These are phyloP conservation scores for Phorcus lineatus DNA, from an alignment of 2,888 invertebrate genomes.

Conservation along the genomic window DNA sequence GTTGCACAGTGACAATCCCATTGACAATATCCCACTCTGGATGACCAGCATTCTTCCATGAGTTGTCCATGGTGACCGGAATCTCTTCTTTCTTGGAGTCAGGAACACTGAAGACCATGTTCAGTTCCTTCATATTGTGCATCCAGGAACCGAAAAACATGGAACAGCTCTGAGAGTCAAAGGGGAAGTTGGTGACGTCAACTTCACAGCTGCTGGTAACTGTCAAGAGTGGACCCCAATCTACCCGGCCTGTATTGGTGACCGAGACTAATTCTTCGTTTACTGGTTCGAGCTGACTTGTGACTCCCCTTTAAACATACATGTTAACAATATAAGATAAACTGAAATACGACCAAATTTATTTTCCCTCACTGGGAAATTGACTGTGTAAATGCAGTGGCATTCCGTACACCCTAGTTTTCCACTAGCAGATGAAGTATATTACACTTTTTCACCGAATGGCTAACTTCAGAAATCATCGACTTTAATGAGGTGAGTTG, in stretches of 20 bases:
- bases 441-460: no score
- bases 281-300: not conserved
- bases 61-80: slow-evolving; percentile 31
- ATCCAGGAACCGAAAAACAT: slow-evolving; percentile 81
- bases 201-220: slow-evolving; percentile 79
- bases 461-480: no score
- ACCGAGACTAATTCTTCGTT: not conserved
- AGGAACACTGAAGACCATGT: not conserved
- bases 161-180: slow-evolving; percentile 92
- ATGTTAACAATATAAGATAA: no score
- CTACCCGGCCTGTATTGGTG: not conserved
- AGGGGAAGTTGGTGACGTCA: slow-evolving; percentile 95
- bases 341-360: no score
- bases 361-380: no score
- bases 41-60: slow-evolving; percentile 32
- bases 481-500: no score
- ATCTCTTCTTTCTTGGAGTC: slow-evolving; percentile 32
- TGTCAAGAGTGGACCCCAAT: slow-evolving; percentile 79
- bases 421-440: no score
- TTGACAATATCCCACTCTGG: slow-evolving; percentile 37
- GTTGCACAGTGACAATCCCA: not conserved
- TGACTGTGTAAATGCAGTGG: no score
- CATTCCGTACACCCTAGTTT: no score
- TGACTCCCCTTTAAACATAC: not conserved
- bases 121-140: not conserved